phyloP scores from a whole-genome alignment of 2,113 vertebrate species.

The Prietella phreatophila region DNA sequence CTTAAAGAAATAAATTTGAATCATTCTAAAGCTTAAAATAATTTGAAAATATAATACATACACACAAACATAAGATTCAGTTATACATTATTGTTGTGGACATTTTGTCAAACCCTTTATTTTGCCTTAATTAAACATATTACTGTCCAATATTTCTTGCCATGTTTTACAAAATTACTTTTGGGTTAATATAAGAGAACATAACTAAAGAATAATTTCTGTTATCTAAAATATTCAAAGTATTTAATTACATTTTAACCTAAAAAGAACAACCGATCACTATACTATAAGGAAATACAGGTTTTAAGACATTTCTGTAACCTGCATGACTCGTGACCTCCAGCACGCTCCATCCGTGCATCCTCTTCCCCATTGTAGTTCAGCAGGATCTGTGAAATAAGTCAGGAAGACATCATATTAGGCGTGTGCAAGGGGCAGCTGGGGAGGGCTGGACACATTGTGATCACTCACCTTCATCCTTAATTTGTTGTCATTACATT shows the following conservation, averaged over 20 bases:
- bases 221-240: not conserved
- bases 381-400: conserved; percentile 57
- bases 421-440: conserved; percentile 67
- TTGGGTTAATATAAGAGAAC: not conserved
- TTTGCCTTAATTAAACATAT: not conserved
- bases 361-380: conserved; percentile 14
- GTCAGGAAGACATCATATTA: conserved; percentile 64
- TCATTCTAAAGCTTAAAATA: not conserved
- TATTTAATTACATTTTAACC: not conserved
- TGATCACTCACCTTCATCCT: conserved; percentile 83
- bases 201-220: not conserved
- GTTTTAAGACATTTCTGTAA: not conserved
- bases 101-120: not conserved
- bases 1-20: not conserved
- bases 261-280: not conserved
- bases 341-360: not conserved
- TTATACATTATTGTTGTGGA: not conserved
- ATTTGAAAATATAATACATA: not conserved
- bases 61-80: not conserved
- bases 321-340: conserved; percentile 16
- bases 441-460: conserved; percentile 58
- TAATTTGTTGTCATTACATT: conserved; percentile 85
- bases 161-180: not conserved
- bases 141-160: not conserved
- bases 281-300: not conserved